phyloP scores from a whole-genome alignment of 2,113 vertebrate species.

The Cettia cetti region DNA sequence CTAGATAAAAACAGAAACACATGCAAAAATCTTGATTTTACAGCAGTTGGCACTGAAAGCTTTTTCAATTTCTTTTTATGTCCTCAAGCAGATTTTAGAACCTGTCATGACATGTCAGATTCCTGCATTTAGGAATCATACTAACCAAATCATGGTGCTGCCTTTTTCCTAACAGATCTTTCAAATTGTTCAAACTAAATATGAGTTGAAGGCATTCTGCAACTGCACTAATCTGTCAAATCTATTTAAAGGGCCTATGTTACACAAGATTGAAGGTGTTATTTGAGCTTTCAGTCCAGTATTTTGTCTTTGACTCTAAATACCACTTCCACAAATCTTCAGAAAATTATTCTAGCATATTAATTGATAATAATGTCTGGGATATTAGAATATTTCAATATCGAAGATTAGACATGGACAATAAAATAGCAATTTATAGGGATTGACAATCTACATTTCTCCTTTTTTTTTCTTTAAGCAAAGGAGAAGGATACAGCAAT shows the following conservation, averaged over 20 bases:
- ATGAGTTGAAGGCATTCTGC: conserved; percentile 63
- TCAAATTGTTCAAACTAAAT: conserved; percentile 58
- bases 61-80: conserved; percentile 8
- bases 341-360: not conserved
- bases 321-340: not conserved
- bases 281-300: not conserved
- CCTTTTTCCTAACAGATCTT: not conserved
- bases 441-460: not conserved
- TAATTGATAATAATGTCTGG: not conserved
- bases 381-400: not conserved
- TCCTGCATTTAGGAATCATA: conserved; percentile 33
- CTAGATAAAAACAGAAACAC: not conserved
- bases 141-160: conserved; percentile 24
- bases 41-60: not conserved
- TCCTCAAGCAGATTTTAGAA: conserved; percentile 52
- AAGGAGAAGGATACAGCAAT: not conserved
- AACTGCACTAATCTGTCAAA: conserved; percentile 51
- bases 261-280: not conserved
- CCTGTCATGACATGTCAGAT: conserved; percentile 45
- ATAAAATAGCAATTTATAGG: not conserved
- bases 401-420: not conserved
- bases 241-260: conserved; percentile 11
- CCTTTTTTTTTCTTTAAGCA: not conserved
- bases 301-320: not conserved
- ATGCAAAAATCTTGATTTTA: not conserved